phyloP scores from a whole-genome alignment of 2,797 vertebrate species.

The Acanthiza pusilla region DNA sequence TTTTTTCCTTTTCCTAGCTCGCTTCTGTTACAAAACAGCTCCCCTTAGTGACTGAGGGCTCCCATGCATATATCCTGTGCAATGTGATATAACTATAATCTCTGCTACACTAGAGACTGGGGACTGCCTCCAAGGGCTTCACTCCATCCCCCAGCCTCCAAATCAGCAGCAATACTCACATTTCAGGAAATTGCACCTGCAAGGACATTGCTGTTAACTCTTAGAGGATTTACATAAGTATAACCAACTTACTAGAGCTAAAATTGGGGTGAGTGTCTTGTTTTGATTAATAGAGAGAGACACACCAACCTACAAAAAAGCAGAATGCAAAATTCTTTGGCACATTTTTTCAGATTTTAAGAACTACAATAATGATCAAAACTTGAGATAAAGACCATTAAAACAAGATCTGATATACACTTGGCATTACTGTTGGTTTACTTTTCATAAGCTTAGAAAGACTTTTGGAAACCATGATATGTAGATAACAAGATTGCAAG shows the following conservation, averaged over 20 bases:
- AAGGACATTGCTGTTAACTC: neutral
- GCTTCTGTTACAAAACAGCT: slow-evolving; percentile 8
- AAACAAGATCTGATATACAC: neutral
- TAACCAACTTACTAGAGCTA: neutral
- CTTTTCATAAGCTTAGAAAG: neutral
- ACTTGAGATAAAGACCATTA: neutral
- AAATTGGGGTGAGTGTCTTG: neutral
- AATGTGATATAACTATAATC: neutral
- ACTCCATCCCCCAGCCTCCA: neutral
- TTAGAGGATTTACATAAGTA: neutral
- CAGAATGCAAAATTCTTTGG: neutral
- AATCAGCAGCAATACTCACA: neutral
- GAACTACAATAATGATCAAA: neutral
- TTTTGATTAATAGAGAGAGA: neutral
- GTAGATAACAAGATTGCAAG: neutral
- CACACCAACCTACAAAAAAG: neutral
- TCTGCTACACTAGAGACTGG: neutral
- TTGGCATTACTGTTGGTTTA: neutral
- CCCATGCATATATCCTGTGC: neutral
- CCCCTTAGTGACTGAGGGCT: slow-evolving; percentile 7
- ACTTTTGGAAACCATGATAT: neutral
- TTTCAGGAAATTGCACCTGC: neutral
- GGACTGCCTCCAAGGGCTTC: neutral
- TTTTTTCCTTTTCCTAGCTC: neutral
- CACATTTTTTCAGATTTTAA: neutral